These are phyloP conservation scores for Gastracanthus pulcherrimus DNA, from an alignment of 2,888 invertebrate species.

Conservation along the genomic window DNA sequence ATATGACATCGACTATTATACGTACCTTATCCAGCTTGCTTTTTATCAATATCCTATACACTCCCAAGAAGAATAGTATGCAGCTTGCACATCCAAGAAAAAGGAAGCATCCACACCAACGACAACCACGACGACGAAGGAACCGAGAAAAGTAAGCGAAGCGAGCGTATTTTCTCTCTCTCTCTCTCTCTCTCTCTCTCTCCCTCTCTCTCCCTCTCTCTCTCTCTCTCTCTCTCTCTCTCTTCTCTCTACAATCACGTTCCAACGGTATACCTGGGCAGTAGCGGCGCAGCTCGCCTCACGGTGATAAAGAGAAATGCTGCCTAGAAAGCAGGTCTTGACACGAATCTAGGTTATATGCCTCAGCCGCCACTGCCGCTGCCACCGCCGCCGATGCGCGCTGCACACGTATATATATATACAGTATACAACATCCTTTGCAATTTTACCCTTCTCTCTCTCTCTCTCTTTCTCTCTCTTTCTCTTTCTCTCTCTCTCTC, in stretches of 20 bases:
- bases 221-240: conserved; percentile 4
- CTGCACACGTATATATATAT: conserved; percentile 68
- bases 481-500: conserved; percentile 36
- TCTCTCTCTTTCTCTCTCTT: conserved; percentile 37
- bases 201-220: neutral
- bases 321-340: conserved; percentile 78
- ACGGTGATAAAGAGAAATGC: conserved; percentile 77
- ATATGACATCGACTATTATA: no score
- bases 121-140: no score
- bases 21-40: no score
- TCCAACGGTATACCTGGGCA: conserved; percentile 66
- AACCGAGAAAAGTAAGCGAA: no score
- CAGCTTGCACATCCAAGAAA: no score
- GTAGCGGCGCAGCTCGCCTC: conserved; percentile 55
- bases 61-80: no score
- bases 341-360: conserved; percentile 75
- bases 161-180: neutral
- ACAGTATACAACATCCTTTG: conserved; percentile 44
- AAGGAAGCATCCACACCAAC: no score
- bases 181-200: neutral
- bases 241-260: conserved; percentile 68
- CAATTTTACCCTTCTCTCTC: conserved; percentile 57
- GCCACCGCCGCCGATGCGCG: conserved; percentile 57
- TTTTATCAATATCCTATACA: no score
- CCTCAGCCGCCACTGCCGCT: conserved; percentile 16